Conservation (phyloP, 2,797 vertebrate species). For the Megaceryle alcyon region DNA sequence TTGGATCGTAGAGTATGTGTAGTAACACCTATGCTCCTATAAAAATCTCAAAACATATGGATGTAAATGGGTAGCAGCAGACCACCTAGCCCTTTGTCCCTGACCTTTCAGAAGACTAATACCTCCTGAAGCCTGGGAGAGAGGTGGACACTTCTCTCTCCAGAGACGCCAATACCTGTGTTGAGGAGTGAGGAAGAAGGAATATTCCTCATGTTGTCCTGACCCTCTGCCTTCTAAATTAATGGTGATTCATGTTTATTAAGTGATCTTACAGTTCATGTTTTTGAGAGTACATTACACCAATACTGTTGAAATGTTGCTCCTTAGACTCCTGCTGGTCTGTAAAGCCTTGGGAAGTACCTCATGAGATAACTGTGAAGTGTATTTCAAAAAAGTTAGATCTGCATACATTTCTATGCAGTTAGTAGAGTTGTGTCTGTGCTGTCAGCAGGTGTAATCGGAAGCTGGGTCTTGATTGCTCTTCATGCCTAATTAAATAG, state of each 20-base stretch:
- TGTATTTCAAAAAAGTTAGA: not conserved
- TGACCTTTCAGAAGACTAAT: not conserved
- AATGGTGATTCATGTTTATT: not conserved
- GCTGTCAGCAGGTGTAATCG: conserved; percentile 65
- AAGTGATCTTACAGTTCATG: not conserved
- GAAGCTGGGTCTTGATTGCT: conserved; percentile 67
- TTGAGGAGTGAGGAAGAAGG: not conserved
- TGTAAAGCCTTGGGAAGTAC: not conserved
- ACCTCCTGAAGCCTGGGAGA: not conserved
- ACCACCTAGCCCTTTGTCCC: too few species aligned
- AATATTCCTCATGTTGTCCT: not conserved
- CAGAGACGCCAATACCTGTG: not conserved
- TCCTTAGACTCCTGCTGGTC: not conserved
- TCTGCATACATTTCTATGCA: conserved; percentile 11
- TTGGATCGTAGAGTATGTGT: not conserved
- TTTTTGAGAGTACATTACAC: not conserved
- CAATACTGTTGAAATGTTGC: not conserved
- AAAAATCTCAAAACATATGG: not conserved
- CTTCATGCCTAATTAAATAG: conserved; percentile 62
- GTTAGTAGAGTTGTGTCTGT: conserved; percentile 5
- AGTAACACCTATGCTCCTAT: not conserved
- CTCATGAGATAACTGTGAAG: not conserved
- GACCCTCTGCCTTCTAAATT: not conserved
- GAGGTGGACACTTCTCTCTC: not conserved
- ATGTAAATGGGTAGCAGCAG: not conserved